Percentiles rank a stretch among this genome's conserved stretches.
phyloP scores from a whole-genome alignment of 30 jellyfish, hydroid and myxozoan genomes.

The Turritopsis dohrnii region DNA sequence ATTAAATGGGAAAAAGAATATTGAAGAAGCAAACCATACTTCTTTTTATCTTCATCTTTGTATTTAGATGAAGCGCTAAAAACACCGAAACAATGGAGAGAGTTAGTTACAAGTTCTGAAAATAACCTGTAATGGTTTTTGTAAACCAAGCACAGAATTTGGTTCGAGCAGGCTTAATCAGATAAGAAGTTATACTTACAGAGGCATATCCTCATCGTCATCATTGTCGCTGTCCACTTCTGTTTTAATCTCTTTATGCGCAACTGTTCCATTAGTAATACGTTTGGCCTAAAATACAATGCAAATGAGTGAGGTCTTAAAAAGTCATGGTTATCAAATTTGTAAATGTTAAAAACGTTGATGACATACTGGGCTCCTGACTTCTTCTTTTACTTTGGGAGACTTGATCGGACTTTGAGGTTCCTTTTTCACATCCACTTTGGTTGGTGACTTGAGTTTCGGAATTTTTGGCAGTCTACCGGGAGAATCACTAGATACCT shows the following conservation, averaged over 20 bases:
- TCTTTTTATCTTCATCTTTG: neutral
- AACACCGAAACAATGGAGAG: neutral
- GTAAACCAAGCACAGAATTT: no score
- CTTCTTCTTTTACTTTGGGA: conserved; percentile 28
- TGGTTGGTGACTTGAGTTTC: conserved; percentile 12
- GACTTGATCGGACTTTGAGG: conserved; percentile 3
- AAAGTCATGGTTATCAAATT: no score
- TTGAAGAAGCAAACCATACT: neutral
- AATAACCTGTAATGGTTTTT: no score
- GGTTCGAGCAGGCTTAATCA: neutral
- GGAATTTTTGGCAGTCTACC: conserved; percentile 38
- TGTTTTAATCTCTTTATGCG: neutral
- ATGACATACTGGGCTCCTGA: conserved; percentile 31
- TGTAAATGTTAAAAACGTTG: no score
- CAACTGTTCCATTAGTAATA: conserved; percentile 1
- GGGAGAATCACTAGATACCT: neutral
- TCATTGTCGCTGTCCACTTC: neutral
- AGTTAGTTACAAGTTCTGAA: neutral
- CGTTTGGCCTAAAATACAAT: neutral
- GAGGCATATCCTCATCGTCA: conserved; percentile 10
- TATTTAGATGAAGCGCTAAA: neutral
- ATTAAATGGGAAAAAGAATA: no score
- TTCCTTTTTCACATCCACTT: conserved; percentile 2
- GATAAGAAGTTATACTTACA: neutral
- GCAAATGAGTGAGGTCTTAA: no score